These are phyloP conservation scores for Trisateles emortualis DNA, from an alignment of 2,888 invertebrate species.

Conservation along the genomic window DNA sequence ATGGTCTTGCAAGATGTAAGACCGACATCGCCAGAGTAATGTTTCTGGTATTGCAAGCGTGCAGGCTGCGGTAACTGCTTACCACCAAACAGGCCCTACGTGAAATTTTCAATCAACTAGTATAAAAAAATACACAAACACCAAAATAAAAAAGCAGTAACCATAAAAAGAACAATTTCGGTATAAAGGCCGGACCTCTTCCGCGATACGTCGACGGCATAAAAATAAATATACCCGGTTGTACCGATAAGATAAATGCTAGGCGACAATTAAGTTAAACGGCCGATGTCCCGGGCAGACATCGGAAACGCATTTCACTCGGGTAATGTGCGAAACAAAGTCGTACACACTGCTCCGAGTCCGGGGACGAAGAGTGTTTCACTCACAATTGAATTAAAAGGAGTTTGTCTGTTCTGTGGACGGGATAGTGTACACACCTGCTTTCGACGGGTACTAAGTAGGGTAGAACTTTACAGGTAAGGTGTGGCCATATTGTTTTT, in stretches of 20 bases:
- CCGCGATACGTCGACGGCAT: constrained; percentile 49
- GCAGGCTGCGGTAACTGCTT: too few species aligned
- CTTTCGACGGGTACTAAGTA: background rate
- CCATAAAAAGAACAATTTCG: constrained; percentile 53
- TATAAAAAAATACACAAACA: constrained; percentile 22
- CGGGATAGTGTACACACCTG: constrained; percentile 17
- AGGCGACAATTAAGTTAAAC: constrained; percentile 63
- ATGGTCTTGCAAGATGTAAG: too few species aligned
- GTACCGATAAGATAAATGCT: constrained; percentile 63
- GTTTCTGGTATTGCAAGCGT: too few species aligned
- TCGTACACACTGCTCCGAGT: constrained; percentile 4
- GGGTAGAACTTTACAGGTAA: background rate
- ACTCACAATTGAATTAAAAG: constrained; percentile 45
- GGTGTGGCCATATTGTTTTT: too few species aligned
- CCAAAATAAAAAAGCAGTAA: constrained; percentile 45
- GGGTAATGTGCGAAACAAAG: constrained; percentile 45
- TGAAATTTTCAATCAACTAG: constrained; percentile 12
- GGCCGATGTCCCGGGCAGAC: constrained; percentile 46
- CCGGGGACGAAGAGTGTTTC: constrained; percentile 28
- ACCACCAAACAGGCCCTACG: background rate
- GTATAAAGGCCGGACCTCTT: constrained; percentile 52
- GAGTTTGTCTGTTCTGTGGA: constrained; percentile 34
- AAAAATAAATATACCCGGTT: constrained; percentile 57
- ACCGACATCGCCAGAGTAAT: too few species aligned
- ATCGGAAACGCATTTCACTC: constrained; percentile 52